Conservation (phyloP, 2,888 invertebrate species). For the Parnassius mnemosyne region DNA sequence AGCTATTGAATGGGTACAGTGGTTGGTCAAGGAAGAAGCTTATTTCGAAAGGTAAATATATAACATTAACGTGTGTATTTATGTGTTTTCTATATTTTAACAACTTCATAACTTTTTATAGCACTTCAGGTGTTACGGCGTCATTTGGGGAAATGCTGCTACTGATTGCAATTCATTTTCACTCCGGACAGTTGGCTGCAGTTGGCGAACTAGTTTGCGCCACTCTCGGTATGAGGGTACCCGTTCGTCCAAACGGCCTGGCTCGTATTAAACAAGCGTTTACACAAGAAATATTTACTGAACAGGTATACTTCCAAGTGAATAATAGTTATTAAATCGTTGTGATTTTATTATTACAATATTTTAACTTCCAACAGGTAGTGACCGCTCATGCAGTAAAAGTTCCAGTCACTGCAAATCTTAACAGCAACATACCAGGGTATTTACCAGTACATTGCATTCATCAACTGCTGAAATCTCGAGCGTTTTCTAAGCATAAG, state of each 20-base stretch:
- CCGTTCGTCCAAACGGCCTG: slow-evolving; percentile 91
- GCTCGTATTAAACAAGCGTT: slow-evolving; percentile 95
- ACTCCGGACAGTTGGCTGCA: slow-evolving; percentile 95
- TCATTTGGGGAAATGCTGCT: slow-evolving; percentile 98
- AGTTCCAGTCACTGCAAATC: slow-evolving; percentile 94
- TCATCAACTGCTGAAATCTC: slow-evolving; percentile 94
- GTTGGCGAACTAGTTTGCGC: slow-evolving; percentile 96
- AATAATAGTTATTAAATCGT: background rate
- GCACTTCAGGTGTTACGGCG: slow-evolving; percentile 90
- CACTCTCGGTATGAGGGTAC: slow-evolving; percentile 96
- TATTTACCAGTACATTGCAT: slow-evolving; percentile 98
- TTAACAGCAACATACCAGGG: slow-evolving; percentile 93
- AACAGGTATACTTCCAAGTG: slow-evolving; percentile 82
- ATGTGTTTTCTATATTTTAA: background rate
- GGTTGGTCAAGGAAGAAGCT: slow-evolving; percentile 94
- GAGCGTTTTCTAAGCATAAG: slow-evolving; percentile 97
- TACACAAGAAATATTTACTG: slow-evolving; percentile 97
- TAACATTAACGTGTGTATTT: background rate
- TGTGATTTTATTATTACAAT: background rate
- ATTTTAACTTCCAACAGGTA: slow-evolving; percentile 70
- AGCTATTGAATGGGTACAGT: slow-evolving; percentile 95
- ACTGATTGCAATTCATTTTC: slow-evolving; percentile 97
- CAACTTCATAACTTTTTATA: slow-evolving; percentile 41
- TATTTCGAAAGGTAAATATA: slow-evolving; percentile 86
- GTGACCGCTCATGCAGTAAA: slow-evolving; percentile 97